These are phyloP conservation scores for Platerodrilus igneus DNA, from an alignment of 2,888 invertebrate species.

Conservation along the genomic window DNA sequence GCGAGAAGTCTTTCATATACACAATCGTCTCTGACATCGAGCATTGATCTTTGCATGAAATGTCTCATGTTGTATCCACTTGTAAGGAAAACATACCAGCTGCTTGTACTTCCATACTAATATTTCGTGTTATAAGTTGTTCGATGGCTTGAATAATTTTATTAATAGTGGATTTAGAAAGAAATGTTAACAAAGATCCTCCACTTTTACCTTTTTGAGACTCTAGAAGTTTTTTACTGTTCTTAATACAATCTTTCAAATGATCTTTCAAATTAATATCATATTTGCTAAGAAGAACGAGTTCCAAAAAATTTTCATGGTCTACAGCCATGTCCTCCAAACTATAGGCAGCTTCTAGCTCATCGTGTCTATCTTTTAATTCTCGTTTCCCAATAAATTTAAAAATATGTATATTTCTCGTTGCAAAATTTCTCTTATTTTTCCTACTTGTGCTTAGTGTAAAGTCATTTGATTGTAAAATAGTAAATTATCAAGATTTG, in stretches of 20 bases:
- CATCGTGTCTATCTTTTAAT: neutral
- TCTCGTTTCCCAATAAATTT: neutral
- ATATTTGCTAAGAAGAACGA: constrained; percentile 3
- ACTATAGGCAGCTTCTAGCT: constrained; percentile 5
- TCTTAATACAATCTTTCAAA: constrained; percentile 3
- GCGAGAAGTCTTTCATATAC: neutral
- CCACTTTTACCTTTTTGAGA: neutral
- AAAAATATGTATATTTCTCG: neutral
- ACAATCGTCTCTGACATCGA: too few relatives aligned
- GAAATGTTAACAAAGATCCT: constrained; percentile 2
- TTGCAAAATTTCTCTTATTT: neutral
- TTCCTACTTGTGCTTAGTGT: constrained; percentile 4
- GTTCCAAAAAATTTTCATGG: constrained; percentile 1
- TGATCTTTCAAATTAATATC: constrained; percentile 3
- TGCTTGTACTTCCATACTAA: constrained; percentile 2
- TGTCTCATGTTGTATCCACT: too few relatives aligned
- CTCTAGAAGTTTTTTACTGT: constrained; percentile 2
- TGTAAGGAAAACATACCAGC: constrained; percentile 3
- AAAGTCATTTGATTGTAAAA: constrained; percentile 4
- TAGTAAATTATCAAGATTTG: constrained; percentile 2
- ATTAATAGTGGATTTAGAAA: constrained; percentile 4
- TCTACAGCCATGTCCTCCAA: constrained; percentile 2
- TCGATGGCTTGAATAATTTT: constrained; percentile 2
- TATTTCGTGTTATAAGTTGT: too few relatives aligned
- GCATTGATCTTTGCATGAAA: too few relatives aligned